Conservation (phyloP, 2,113 vertebrate species). For the Percopsis transmontana region DNA sequence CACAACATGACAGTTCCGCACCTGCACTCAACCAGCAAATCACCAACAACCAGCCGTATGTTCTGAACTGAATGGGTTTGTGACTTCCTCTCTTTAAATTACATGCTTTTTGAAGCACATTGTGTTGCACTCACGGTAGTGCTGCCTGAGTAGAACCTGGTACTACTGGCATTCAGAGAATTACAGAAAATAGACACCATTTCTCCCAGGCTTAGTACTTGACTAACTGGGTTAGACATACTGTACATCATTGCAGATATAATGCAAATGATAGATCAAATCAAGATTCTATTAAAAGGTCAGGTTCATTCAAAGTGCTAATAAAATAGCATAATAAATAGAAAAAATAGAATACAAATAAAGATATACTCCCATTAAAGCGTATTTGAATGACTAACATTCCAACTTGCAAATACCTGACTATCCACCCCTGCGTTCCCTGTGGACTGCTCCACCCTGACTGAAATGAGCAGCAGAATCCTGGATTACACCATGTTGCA, state of each 20-base stretch:
- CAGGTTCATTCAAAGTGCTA: no score
- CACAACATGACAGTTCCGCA: conserved; percentile 8
- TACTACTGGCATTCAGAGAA: conserved; percentile 1
- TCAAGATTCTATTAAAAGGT: no score
- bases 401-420: conserved; percentile 46
- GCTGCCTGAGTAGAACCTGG: not conserved
- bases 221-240: no score
- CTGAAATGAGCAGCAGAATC: conserved; percentile 73
- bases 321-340: no score
- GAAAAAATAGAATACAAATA: no score
- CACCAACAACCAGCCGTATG: conserved; percentile 13
- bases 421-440: conserved; percentile 42
- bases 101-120: conserved; percentile 23
- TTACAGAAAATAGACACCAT: not conserved
- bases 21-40: conserved; percentile 14
- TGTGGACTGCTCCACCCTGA: conserved; percentile 43
- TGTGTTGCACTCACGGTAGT: conserved; percentile 6
- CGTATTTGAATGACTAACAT: conserved; percentile 43
- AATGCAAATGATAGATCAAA: no score
- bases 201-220: not conserved
- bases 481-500: conserved; percentile 78
- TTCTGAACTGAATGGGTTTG: conserved; percentile 5
- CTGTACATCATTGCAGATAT: no score
- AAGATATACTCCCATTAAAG: conserved; percentile 2
- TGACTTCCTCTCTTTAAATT: conserved; percentile 14